Conservation (phyloP, 2,888 invertebrate genomes). For the Cordylochernes scorpioides region DNA sequence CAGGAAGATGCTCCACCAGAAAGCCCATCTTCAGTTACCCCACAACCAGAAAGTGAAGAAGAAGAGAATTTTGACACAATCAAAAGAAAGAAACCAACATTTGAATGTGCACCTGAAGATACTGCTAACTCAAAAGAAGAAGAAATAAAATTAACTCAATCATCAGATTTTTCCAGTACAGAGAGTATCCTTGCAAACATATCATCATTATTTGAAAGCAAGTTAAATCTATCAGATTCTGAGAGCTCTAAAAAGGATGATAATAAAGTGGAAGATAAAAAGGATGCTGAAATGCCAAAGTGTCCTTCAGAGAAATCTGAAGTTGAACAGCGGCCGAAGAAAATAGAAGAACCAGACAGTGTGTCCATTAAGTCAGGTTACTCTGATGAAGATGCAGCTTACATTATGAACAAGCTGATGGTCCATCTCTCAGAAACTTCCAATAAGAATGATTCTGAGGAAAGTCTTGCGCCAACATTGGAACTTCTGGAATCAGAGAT, state of each 20-base stretch:
- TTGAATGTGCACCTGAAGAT: neutral
- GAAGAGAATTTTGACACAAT: slow-evolving; percentile 1
- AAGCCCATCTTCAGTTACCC: neutral
- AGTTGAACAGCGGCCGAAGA: neutral
- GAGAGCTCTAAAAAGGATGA: neutral
- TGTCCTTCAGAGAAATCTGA: too few relatives aligned
- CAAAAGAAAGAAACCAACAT: slow-evolving; percentile 1
- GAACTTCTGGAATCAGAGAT: slow-evolving; percentile 13
- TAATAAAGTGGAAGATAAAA: neutral
- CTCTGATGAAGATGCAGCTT: slow-evolving; percentile 5
- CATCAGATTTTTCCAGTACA: neutral
- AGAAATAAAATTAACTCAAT: neutral
- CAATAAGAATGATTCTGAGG: slow-evolving; percentile 5
- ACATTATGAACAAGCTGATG: slow-evolving; percentile 8
- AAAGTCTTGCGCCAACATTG: slow-evolving; percentile 5
- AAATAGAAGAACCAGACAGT: neutral
- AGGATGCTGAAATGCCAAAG: neutral
- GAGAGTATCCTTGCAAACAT: neutral
- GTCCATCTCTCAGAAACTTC: slow-evolving; percentile 6
- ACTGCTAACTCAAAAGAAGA: neutral
- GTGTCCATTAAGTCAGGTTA: slow-evolving; percentile 1
- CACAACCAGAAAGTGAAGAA: neutral
- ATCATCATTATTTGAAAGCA: neutral
- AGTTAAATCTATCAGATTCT: too few relatives aligned
- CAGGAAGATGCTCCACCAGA: neutral